phyloP scores from a whole-genome alignment of 2,888 invertebrate species.

The Polymixis flavicincta region DNA sequence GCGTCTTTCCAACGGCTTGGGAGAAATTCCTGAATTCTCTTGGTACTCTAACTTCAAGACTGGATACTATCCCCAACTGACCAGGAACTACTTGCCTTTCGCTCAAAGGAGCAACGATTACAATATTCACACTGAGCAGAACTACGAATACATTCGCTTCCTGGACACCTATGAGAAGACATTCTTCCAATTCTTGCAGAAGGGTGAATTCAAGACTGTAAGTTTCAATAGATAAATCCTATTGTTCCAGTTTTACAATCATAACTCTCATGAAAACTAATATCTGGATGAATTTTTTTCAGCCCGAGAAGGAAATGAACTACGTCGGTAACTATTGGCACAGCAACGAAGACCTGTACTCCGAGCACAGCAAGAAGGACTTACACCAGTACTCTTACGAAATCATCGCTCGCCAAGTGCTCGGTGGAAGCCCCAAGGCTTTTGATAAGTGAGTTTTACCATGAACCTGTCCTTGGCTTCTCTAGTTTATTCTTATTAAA shows the following conservation, averaged over 20 bases:
- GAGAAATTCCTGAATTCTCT: constrained; percentile 91
- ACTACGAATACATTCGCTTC: constrained; percentile 86
- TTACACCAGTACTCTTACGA: constrained; percentile 89
- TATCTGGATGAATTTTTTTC: constrained; percentile 51
- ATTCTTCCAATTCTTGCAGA: constrained; percentile 87
- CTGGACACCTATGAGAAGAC: constrained; percentile 91
- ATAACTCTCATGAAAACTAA: neutral
- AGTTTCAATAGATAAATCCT: constrained; percentile 31
- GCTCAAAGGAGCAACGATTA: constrained; percentile 91
- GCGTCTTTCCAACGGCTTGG: constrained; percentile 92
- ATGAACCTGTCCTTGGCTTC: neutral
- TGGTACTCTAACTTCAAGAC: constrained; percentile 91
- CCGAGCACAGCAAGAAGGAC: constrained; percentile 75
- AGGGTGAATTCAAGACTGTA: constrained; percentile 91
- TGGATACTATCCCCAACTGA: constrained; percentile 78
- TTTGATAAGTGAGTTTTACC: constrained; percentile 73
- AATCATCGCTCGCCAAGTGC: constrained; percentile 88
- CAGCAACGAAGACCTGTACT: constrained; percentile 88
- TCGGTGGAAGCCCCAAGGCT: constrained; percentile 77
- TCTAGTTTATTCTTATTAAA: neutral
- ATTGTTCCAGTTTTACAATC: neutral
- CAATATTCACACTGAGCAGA: constrained; percentile 88
- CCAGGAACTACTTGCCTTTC: constrained; percentile 82
- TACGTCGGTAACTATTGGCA: constrained; percentile 90
- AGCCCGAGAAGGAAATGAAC: constrained; percentile 86